Percentiles rank a stretch among this genome's conserved stretches.
These are phyloP conservation scores for Theristicus caerulescens DNA, from an alignment of 2,113 vertebrate species.

Conservation along the genomic window DNA sequence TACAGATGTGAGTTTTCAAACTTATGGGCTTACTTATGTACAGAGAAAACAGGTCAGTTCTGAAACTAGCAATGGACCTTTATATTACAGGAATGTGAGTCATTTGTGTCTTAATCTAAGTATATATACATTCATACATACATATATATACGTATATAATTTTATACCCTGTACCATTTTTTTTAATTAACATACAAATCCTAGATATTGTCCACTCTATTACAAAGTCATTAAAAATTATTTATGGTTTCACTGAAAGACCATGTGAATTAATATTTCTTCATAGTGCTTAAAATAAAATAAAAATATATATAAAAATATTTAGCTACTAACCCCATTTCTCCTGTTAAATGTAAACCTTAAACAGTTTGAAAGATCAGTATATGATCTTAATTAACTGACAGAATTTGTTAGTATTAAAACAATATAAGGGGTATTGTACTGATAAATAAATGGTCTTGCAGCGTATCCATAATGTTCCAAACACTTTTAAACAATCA, in stretches of 20 bases:
- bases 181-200: slow-evolving; percentile 75
- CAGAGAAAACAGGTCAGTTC: slow-evolving; percentile 77
- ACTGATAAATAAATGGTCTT: slow-evolving; percentile 77
- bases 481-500: slow-evolving; percentile 47
- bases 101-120: slow-evolving; percentile 70
- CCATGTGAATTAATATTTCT: slow-evolving; percentile 72
- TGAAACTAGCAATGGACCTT: slow-evolving; percentile 72
- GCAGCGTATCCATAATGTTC: slow-evolving; percentile 70
- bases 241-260: slow-evolving; percentile 77
- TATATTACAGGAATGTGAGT: slow-evolving; percentile 80
- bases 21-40: slow-evolving; percentile 74
- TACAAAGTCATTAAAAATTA: slow-evolving; percentile 80
- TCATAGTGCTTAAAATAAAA: slow-evolving; percentile 78
- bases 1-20: slow-evolving; percentile 77
- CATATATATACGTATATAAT: slow-evolving; percentile 73
- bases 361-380: slow-evolving; percentile 76
- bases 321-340: slow-evolving; percentile 75
- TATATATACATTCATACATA: slow-evolving; percentile 76
- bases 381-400: slow-evolving; percentile 70
- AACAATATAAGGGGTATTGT: slow-evolving; percentile 57
- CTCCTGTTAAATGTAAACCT: slow-evolving; percentile 78
- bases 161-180: slow-evolving; percentile 77
- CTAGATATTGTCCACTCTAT: slow-evolving; percentile 72
- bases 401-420: slow-evolving; percentile 69
- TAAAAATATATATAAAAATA: slow-evolving; percentile 81